phyloP scores from a whole-genome alignment of 37 sponge, comb jelly and placozoan species.

The Diacarnus erythraeanus region DNA sequence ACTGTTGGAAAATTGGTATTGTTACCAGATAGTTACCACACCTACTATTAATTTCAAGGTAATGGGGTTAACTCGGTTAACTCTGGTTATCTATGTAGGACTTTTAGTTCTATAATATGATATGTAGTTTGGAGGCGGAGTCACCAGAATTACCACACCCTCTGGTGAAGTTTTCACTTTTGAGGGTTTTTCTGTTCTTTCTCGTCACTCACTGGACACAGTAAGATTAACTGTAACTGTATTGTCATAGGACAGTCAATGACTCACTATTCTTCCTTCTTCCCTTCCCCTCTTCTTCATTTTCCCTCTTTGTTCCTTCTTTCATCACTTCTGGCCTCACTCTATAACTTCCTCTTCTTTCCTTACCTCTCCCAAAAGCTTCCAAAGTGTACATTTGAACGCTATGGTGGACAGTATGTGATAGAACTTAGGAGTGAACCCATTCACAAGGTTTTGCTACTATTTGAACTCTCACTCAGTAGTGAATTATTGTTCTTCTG shows the following conservation, averaged over 20 bases:
- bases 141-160: background rate
- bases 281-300: background rate
- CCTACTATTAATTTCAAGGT: conserved; percentile 19
- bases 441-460: background rate
- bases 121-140: background rate
- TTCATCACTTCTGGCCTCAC: background rate
- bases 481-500: background rate
- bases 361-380: background rate
- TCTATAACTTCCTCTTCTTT: background rate
- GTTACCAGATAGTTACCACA: background rate
- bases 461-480: background rate
- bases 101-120: background rate
- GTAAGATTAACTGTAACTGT: background rate
- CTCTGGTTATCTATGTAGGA: background rate
- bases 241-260: background rate
- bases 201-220: background rate
- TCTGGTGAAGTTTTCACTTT: conserved; percentile 8
- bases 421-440: conserved; percentile 1
- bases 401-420: background rate
- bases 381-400: background rate
- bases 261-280: background rate
- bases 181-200: conserved; percentile 11
- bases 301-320: background rate
- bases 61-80: background rate
- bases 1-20: background rate